phyloP scores from a whole-genome alignment of 2,888 invertebrate genomes.

The Prosapia bicincta region DNA sequence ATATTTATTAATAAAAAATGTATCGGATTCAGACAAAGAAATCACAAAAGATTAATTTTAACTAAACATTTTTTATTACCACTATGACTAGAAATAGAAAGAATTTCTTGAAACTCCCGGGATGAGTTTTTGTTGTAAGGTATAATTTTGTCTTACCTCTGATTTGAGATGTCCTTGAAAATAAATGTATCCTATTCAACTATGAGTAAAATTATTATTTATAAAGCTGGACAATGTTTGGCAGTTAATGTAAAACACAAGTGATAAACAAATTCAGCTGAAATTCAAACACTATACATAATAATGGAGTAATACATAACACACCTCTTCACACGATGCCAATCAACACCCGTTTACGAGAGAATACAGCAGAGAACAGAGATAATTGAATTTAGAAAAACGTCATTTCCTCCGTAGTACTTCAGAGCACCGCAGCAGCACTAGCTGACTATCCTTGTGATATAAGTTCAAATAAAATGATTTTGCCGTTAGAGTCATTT shows the following conservation, averaged over 20 bases:
- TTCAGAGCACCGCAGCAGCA: not conserved
- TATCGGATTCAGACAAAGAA: no score
- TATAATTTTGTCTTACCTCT: not conserved
- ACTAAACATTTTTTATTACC: no score
- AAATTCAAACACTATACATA: not conserved
- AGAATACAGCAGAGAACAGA: not conserved
- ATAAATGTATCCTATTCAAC: not conserved
- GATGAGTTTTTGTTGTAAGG: not conserved
- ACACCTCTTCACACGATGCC: not conserved
- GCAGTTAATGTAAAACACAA: not conserved
- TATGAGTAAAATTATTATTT: not conserved
- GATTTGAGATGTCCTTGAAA: not conserved
- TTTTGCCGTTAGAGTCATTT: no score
- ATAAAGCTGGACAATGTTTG: not conserved
- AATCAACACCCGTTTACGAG: not conserved
- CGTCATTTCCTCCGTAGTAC: not conserved
- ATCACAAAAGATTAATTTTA: no score
- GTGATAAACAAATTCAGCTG: not conserved
- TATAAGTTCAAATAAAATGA: no score
- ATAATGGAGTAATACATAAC: not conserved
- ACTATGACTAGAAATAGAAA: no score
- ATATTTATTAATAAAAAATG: no score
- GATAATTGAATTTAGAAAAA: slow-evolving; percentile 2
- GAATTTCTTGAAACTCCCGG: no score
- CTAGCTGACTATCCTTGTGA: no score